phyloP scores from a whole-genome alignment of 1,140 invertebrate genomes.

The Drosophila kohkoa region DNA sequence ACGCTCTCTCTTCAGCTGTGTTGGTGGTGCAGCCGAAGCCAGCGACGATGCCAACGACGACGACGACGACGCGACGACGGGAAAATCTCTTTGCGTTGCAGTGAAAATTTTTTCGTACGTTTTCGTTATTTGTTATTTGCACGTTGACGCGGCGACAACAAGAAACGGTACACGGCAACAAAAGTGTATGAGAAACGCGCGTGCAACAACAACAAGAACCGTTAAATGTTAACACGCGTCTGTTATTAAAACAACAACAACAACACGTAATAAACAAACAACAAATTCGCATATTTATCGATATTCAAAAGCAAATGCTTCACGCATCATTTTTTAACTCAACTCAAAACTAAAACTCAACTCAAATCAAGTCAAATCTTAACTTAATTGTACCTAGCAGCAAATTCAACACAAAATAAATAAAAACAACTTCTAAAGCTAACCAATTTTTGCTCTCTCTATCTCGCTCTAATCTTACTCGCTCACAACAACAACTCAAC shows the following conservation, averaged over 20 bases:
- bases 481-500: no score
- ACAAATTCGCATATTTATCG: conserved; percentile 33
- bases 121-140: conserved; percentile 84
- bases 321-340: conserved; percentile 33
- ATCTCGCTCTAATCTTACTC: conserved; percentile 1
- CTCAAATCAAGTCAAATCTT: conserved; percentile 32
- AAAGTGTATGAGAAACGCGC: conserved; percentile 46
- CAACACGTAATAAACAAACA: conserved; percentile 16
- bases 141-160: conserved; percentile 80
- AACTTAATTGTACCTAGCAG: conserved; percentile 49
- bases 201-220: conserved; percentile 44
- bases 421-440: conserved; percentile 38
- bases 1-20: conserved; percentile 33
- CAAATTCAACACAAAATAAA: conserved; percentile 17
- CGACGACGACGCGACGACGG: conserved; percentile 68
- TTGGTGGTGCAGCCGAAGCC: conserved; percentile 61
- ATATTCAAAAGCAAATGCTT: conserved; percentile 42
- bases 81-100: conserved; percentile 76
- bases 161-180: conserved; percentile 51
- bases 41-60: conserved; percentile 30
- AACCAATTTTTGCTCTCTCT: conserved; percentile 47
- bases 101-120: conserved; percentile 80
- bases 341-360: conserved; percentile 34
- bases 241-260: conserved; percentile 29
- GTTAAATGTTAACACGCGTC: conserved; percentile 50